Base-by-base conservation (phyloP, 2,888 invertebrate species). In the Toxonevra muliebris region DNA sequence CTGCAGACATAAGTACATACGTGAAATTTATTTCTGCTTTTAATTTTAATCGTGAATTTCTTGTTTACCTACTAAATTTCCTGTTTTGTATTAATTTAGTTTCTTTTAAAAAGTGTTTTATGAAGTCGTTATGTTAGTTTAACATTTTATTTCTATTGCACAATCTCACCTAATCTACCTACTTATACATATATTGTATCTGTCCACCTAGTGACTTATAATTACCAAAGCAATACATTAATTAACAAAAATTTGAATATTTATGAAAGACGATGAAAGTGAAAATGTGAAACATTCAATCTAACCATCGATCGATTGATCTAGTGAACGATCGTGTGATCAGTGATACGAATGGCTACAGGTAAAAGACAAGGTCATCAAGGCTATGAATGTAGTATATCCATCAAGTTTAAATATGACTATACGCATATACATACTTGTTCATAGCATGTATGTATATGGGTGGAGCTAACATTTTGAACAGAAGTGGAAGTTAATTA, bases 211-310 rank as follows among this genome's bases (percentile, higher is more conserved):
- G 43, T 42, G 41, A 50, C 48, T 58, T 50, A 64, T 45, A 48
- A 13, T 40, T 58, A 20, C 41, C 50, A 42, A 65, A 59, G 20
- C 59, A 43, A 52, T 48, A 50, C 57, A 42, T 59, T 58, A 59
- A 65, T 53, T 59, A 58, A 52, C 48, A n/a, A 30, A 30, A 30
- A 19, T 50, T 65, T 65, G 59, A 58, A 65, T 65, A 65, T 65
- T 65, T 59, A 59, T 59, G 43, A 65, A 30, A 30, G 12, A 19
- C 13, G 20, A 54, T 48, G 15, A n/a, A 30, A n/a, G 15, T 48
- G 48, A 48, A 48, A 48, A 48, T 2, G 8, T n/a, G 12, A 45
- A 45, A 45, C 45, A 12, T 45, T 45, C 10, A 12, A 11, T 48
- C 48, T 3, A 48, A 3, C 48, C 48, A 13, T 4, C 13, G 13